Evolutionary conservation across 2,797 vertebrate species (phyloP).

Genomic region (Leptoclinus maculatus): DNA sequence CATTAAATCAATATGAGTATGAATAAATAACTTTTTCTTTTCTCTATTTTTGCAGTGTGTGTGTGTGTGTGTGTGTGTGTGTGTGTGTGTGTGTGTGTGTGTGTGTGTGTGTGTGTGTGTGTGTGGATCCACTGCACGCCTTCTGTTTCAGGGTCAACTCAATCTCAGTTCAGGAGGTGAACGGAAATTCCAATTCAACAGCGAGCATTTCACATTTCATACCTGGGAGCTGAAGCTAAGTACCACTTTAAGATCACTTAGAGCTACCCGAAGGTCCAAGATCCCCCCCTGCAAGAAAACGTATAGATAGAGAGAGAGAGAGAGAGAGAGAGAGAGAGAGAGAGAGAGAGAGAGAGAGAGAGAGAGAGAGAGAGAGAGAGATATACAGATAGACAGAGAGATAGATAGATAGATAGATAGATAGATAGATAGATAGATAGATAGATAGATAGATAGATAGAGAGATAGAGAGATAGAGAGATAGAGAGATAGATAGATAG

Average conservation of each 20-base stretch:
- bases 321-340: not conserved
- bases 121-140: conserved; percentile 14
- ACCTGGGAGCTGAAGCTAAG: conserved; percentile 41
- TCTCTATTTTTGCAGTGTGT: not conserved
- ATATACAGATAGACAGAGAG: not conserved
- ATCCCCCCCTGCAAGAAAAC: not conserved
- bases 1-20: not conserved
- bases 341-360: conserved; percentile 8
- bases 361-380: conserved; percentile 11
- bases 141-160: conserved; percentile 39
- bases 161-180: conserved; percentile 38
- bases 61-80: not conserved
- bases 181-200: conserved; percentile 49
- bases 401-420: too few species aligned
- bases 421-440: not conserved
- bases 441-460: not conserved
- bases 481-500: conserved; percentile 1
- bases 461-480: conserved; percentile 8
- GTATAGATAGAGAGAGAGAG: not conserved
- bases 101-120: not conserved
- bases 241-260: conserved; percentile 39
- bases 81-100: not conserved
- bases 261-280: not conserved
- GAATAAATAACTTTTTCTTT: not conserved
- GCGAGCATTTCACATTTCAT: conserved; percentile 47